Percentiles rank a stretch among this genome's conserved stretches.
These are phyloP conservation scores for Octodon degus DNA, from an alignment of 2,113 vertebrate genomes.

Conservation along the genomic window DNA sequence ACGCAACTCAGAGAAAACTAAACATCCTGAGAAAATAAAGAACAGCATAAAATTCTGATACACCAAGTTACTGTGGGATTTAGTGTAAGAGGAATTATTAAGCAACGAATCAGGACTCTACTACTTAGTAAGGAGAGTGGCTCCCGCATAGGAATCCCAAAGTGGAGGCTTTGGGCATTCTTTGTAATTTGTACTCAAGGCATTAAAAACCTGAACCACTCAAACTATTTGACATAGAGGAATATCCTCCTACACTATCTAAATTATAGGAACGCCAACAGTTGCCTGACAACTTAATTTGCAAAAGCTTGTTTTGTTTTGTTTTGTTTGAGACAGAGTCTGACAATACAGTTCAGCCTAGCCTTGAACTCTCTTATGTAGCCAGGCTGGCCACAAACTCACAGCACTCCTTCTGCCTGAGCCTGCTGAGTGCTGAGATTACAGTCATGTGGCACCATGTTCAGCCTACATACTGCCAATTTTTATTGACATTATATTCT, in stretches of 20 bases:
- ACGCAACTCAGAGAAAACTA: neutral
- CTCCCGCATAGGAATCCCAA: neutral
- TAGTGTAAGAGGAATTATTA: neutral
- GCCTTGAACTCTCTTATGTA: neutral
- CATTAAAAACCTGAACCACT: neutral
- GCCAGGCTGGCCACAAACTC: neutral
- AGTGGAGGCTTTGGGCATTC: neutral
- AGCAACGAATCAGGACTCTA: neutral
- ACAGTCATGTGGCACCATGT: neutral
- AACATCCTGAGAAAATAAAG: neutral
- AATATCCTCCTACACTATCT: fast-evolving
- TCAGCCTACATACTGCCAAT: neutral
- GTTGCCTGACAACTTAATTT: neutral
- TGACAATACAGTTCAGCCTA: neutral
- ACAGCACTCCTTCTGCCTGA: neutral
- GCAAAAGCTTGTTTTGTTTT: neutral
- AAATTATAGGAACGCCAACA: fast-evolving
- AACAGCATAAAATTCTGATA: neutral
- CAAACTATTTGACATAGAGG: neutral
- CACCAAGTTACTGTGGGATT: neutral
- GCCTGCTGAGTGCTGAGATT: neutral
- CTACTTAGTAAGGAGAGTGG: too few relatives aligned
- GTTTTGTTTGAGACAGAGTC: neutral
- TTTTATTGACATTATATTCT: neutral
- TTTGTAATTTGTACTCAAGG: neutral